phyloP scores from a whole-genome alignment of 2,888 invertebrate species.

The Protonemura montana region DNA sequence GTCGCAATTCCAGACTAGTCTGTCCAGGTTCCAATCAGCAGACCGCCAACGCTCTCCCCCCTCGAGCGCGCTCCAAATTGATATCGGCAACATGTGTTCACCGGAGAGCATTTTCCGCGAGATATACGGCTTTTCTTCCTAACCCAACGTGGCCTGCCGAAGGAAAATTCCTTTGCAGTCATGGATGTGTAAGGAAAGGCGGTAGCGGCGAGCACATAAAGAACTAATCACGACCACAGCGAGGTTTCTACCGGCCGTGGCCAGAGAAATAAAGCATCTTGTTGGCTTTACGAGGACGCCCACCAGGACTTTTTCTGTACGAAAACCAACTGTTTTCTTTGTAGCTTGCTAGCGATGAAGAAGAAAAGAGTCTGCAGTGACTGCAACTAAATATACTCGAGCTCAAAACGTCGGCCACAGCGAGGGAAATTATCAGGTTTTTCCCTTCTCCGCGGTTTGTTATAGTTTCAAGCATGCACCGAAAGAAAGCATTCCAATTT shows the following conservation, averaged over 20 bases:
- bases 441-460: too few relatives aligned
- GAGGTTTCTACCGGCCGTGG: neutral
- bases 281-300: neutral
- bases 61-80: neutral
- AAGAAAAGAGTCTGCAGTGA: too few relatives aligned
- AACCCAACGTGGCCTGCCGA: neutral
- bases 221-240: neutral
- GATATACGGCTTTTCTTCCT: neutral
- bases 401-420: neutral
- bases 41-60: neutral
- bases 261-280: neutral
- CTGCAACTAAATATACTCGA: too few relatives aligned
- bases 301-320: neutral
- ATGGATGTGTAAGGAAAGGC: neutral
- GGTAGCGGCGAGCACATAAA: neutral
- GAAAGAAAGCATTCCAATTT: too few relatives aligned
- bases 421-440: neutral
- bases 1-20: too few relatives aligned
- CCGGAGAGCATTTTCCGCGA: neutral
- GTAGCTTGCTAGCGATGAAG: neutral
- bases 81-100: neutral
- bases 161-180: neutral
- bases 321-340: neutral
- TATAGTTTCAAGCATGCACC: too few relatives aligned
- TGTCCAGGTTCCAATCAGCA: neutral